A percentile compares a stretch with the other conserved stretches of the same genome.
Evolutionary conservation across 2,113 vertebrate genomes (phyloP).

Genomic region (Larimichthys polyactis): DNA sequence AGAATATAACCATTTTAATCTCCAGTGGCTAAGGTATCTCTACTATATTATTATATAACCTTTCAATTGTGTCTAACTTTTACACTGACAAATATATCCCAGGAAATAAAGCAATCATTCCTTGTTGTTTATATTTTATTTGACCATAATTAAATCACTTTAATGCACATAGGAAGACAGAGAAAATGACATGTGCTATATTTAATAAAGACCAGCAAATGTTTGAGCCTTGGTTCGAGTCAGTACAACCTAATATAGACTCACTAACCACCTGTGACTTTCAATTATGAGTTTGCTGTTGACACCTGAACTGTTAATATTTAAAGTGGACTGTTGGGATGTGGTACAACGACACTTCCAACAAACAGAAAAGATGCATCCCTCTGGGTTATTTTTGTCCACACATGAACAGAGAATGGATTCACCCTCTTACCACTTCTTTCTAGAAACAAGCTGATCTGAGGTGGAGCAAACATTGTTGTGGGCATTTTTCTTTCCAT

Average conservation of each 20-base stretch:
- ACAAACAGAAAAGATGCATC: constrained; percentile 1
- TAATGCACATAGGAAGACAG: neutral
- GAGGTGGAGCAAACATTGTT: constrained; percentile 28
- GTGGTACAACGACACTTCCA: neutral
- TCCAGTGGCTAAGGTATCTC: neutral
- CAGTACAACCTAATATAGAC: neutral
- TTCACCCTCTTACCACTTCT: constrained; percentile 2
- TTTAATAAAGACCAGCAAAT: neutral
- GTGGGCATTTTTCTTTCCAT: constrained; percentile 27
- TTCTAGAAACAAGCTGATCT: constrained; percentile 34
- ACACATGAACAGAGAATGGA: constrained; percentile 5
- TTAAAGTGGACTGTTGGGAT: constrained; percentile 6
- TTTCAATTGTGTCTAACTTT: neutral
- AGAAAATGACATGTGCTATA: neutral
- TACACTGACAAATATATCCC: neutral
- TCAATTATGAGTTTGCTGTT: neutral
- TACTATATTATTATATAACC: too few species aligned
- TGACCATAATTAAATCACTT: neutral
- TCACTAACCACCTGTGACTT: neutral
- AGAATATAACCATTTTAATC: too few species aligned
- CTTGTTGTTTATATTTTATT: neutral
- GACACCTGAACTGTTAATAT: neutral
- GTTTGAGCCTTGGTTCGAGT: neutral
- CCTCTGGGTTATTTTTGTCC: constrained; percentile 18
- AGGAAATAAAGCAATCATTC: neutral